Evolutionary conservation across 2,113 vertebrate genomes (phyloP), one percentile per base, ranked within the genome.

Genomic region (Pyxicephalus adspersus): DNA sequence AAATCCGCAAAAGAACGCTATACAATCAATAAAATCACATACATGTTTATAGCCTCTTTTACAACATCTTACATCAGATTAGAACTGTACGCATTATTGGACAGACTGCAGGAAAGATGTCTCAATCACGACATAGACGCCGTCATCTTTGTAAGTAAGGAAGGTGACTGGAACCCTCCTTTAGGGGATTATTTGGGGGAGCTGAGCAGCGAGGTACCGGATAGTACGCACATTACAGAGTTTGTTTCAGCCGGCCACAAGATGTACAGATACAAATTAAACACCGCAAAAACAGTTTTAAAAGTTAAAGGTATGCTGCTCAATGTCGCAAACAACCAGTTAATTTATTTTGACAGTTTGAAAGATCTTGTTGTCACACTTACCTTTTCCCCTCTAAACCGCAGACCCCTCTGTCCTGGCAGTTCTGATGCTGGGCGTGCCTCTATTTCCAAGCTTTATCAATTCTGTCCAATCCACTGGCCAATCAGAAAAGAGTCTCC

Each of bases 331-430:
- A 60, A 25, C 18, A 25, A 4, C 13, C 16, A 60, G 19, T 15
- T 23, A 3, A 55, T 78, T 5, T n/a, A 68, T 17, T 77, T 77
- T 79, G 77, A 79, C 19, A 38, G 26, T 17, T 25, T 81, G 13
- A 73, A 68, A 29, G 77, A 68, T 6, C 28, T n/a, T n/a, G n/a
- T n/a, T n/a, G n/a, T n/a, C n/a, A n/a, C n/a, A n/a, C n/a, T n/a
- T n/a, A n/a, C n/a, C n/a, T n/a, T n/a, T n/a, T n/a, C n/a, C n/a
- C n/a, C n/a, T n/a, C n/a, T n/a, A n/a, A n/a, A n/a, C n/a, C n/a
- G n/a, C n/a, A n/a, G n/a, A n/a, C n/a, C n/a, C n/a, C n/a, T n/a
- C n/a, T n/a, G n/a, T n/a, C n/a, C n/a, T n/a, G n/a, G n/a, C n/a
- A n/a, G n/a, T n/a, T n/a, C n/a, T n/a, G n/a, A n/a, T n/a, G n/a